Evolutionary conservation across 1,140 invertebrate species (phyloP).

Genomic region (Leptinotarsa defecta): DNA sequence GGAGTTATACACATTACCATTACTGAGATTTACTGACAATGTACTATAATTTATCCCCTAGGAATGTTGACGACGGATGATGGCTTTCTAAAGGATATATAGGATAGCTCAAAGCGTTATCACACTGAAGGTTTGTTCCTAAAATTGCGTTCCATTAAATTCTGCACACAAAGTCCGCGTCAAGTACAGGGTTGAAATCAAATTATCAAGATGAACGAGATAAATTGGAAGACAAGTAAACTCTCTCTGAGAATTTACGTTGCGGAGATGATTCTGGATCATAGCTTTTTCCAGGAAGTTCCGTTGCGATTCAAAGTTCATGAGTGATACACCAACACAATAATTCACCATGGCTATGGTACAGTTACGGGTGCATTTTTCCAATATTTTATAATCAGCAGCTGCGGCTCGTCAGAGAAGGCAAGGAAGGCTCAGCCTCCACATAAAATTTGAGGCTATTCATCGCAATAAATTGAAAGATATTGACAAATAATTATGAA

Average conservation of each 20-base stretch:
- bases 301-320: too few species aligned
- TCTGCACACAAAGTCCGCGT: not conserved
- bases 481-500: too few species aligned
- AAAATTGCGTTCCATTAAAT: conserved; percentile 7
- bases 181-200: not conserved
- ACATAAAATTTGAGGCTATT: too few species aligned
- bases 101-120: conserved; percentile 9
- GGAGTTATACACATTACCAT: conserved; percentile 16
- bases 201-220: conserved; percentile 3
- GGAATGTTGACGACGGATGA: conserved; percentile 20
- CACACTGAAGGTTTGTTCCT: not conserved
- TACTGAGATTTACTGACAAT: conserved; percentile 19
- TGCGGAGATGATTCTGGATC: not conserved
- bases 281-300: too few species aligned
- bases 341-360: too few species aligned
- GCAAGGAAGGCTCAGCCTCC: too few species aligned
- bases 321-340: too few species aligned
- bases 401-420: too few species aligned
- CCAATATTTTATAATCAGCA: too few species aligned
- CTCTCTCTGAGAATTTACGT: not conserved
- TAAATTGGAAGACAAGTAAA: not conserved
- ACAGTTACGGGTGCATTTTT: too few species aligned
- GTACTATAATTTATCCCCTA: conserved; percentile 16
- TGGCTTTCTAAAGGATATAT: not conserved
- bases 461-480: too few species aligned